Evolutionary conservation across 37 sponge, comb jelly and placozoan genomes (phyloP).

Genomic region (Halichondria panicea): DNA sequence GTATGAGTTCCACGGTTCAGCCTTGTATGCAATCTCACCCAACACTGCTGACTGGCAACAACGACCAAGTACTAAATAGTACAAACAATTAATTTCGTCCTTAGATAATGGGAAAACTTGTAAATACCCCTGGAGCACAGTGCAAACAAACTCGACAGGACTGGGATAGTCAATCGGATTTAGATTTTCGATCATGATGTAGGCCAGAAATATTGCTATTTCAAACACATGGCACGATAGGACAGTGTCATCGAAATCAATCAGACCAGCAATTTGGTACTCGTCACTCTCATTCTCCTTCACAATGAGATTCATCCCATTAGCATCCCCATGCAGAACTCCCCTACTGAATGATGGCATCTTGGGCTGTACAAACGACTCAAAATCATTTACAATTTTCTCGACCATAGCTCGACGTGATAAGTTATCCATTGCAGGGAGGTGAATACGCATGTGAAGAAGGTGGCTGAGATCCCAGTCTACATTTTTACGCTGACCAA

Average conservation of each 20-base stretch:
- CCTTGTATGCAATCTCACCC: slow-evolving; percentile 13
- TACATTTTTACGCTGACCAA: slow-evolving; percentile 1
- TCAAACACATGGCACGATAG: slow-evolving; percentile 50
- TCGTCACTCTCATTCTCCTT: background rate
- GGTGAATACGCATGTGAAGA: background rate
- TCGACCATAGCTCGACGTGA: slow-evolving; percentile 18
- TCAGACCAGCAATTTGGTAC: slow-evolving; percentile 12
- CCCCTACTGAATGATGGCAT: slow-evolving; percentile 18
- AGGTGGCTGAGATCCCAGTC: slow-evolving; percentile 42
- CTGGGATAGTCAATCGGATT: slow-evolving; percentile 6
- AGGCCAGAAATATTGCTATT: slow-evolving; percentile 27
- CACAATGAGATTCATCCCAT: slow-evolving; percentile 37
- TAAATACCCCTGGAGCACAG: slow-evolving; percentile 33
- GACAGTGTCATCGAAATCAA: slow-evolving; percentile 30
- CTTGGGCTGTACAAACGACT: slow-evolving; percentile 24
- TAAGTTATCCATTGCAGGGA: background rate
- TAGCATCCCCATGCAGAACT: slow-evolving; percentile 37
- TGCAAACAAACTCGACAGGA: slow-evolving; percentile 19
- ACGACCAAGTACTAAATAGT: slow-evolving; percentile 34
- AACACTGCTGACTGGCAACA: slow-evolving; percentile 33
- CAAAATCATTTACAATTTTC: slow-evolving; percentile 1
- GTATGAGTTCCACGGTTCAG: slow-evolving; percentile 46
- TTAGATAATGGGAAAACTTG: slow-evolving; percentile 5
- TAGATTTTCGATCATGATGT: slow-evolving; percentile 23
- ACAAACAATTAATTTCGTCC: slow-evolving; percentile 42